phyloP scores from a whole-genome alignment of 2,888 invertebrate species.

The Drosophila borealis region DNA sequence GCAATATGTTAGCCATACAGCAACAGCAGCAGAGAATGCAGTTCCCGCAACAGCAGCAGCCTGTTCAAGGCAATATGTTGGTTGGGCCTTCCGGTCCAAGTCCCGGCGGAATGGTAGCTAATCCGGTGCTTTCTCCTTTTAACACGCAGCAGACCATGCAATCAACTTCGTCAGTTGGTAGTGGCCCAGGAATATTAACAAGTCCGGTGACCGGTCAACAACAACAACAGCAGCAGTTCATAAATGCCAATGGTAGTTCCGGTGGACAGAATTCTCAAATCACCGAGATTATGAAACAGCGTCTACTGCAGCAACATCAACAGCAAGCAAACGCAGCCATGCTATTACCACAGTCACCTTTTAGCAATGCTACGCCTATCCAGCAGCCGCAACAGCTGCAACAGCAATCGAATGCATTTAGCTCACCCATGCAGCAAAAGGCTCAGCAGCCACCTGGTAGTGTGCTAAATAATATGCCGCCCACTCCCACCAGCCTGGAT shows the following conservation, averaged over 20 bases:
- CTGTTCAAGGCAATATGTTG: conserved; percentile 83
- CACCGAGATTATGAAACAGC: conserved; percentile 87
- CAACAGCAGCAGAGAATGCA: conserved; percentile 86
- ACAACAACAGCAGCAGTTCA: conserved; percentile 79
- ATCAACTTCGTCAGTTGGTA: conserved; percentile 39
- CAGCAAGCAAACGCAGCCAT: conserved; percentile 68
- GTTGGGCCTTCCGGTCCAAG: conserved; percentile 92
- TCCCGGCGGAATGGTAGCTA: conserved; percentile 87
- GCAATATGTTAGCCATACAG: conserved; percentile 86
- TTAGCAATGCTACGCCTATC: conserved; percentile 68
- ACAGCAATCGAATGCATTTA: conserved; percentile 76
- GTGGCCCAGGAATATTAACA: conserved; percentile 72
- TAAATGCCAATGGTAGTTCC: conserved; percentile 87
- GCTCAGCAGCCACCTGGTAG: conserved; percentile 72
- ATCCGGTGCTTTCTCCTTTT: conserved; percentile 91
- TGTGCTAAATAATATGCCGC: conserved; percentile 83
- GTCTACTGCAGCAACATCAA: conserved; percentile 85
- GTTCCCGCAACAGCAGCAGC: conserved; percentile 84
- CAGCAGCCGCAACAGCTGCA: conserved; percentile 75
- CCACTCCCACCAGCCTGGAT: conserved; percentile 86
- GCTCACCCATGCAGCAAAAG: conserved; percentile 45
- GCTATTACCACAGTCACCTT: conserved; percentile 81
- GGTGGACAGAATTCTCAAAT: conserved; percentile 81
- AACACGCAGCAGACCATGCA: conserved; percentile 86
- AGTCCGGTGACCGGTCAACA: conserved; percentile 83